A percentile compares a stretch with the other conserved stretches of the same genome.
Evolutionary conservation across 1,140 invertebrate species (phyloP).

Genomic region (Nasonia giraulti): DNA sequence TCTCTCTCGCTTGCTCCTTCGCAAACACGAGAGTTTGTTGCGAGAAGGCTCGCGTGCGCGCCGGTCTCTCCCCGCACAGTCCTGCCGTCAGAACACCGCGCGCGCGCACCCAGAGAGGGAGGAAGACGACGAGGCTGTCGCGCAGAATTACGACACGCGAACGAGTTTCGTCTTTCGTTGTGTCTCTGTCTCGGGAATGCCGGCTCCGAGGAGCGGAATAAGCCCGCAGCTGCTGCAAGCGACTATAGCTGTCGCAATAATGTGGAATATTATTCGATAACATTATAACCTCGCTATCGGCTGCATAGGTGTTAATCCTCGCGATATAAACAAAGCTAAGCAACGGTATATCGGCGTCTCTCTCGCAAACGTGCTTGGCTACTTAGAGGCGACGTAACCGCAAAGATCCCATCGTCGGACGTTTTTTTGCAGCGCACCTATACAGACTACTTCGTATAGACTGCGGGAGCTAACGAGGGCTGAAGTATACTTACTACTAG

Average conservation of each 20-base stretch:
- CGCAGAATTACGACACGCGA: slow-evolving; percentile 59
- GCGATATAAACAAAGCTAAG: too few relatives aligned
- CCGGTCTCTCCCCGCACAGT: slow-evolving; percentile 49
- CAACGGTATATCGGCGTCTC: not conserved
- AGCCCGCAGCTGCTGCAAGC: not conserved
- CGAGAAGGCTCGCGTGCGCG: slow-evolving; percentile 53
- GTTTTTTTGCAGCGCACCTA: not conserved
- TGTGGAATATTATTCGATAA: not conserved
- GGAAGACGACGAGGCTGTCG: slow-evolving; percentile 42
- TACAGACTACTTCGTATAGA: not conserved
- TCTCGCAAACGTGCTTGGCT: not conserved
- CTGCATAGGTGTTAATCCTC: too few relatives aligned
- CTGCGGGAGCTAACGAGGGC: slow-evolving; percentile 14
- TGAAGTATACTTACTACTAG: not conserved
- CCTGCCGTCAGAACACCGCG: slow-evolving; percentile 52
- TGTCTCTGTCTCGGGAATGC: not conserved
- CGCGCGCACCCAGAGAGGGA: slow-evolving; percentile 8
- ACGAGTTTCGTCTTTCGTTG: slow-evolving; percentile 56
- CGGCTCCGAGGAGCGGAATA: not conserved
- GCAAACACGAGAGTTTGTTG: slow-evolving; percentile 65
- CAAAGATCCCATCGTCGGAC: not conserved
- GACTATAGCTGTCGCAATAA: slow-evolving; percentile 57
- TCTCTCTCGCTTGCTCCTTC: slow-evolving; percentile 44
- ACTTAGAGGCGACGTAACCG: not conserved
- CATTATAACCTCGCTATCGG: too few relatives aligned